Base-by-base conservation (phyloP, 1,140 invertebrate genomes). In the Drusus annulatus region DNA sequence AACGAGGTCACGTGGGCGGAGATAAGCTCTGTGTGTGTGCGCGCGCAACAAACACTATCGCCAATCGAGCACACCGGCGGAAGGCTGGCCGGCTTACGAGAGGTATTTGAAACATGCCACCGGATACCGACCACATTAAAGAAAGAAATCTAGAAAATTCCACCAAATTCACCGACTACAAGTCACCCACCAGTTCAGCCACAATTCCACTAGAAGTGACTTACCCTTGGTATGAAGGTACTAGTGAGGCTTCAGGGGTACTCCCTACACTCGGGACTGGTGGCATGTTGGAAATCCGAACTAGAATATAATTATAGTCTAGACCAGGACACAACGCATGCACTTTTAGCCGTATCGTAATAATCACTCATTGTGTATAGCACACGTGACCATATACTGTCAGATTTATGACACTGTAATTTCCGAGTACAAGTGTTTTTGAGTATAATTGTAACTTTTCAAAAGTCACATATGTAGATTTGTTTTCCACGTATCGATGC, bases 331-430 rank as follows among this genome's bases (percentile, higher is more conserved):
- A 51, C 58, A 36, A 63, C 75, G 25, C 31, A 13, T 76, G 75
- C 75, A 76, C 54, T 45, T 76, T 50, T 76, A 56, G 75, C 75
- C 75, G 75, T 45, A 65, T 63, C 56, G 75, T 75, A 60, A 75
- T 31, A n/a, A 31, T 21, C 36, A 56, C 16, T 16, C 51, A 58
- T 50, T 2, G 31, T 51, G 58, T 36, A n/a, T n/a, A n/a, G n/a
- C n/a, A n/a, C 31, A 51, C 75, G 73, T 75, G 73, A 58, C 73
- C 23, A 31, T 15, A 63, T 75, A 58, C 17, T 15, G 31, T 16
- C 36, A 63, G 58, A 63, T 76, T 76, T 76, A 63, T 31, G 28
- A 28, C 31, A 45, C 54, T 76, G 56, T 31, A 76, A 31, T 28
- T 19, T 36, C 54, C 10, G 69, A 75, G 31, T 71, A 60, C 23